Evolutionary conservation across 2,797 vertebrate genomes (phyloP).

Genomic region (Euphonia xanthogaster): DNA sequence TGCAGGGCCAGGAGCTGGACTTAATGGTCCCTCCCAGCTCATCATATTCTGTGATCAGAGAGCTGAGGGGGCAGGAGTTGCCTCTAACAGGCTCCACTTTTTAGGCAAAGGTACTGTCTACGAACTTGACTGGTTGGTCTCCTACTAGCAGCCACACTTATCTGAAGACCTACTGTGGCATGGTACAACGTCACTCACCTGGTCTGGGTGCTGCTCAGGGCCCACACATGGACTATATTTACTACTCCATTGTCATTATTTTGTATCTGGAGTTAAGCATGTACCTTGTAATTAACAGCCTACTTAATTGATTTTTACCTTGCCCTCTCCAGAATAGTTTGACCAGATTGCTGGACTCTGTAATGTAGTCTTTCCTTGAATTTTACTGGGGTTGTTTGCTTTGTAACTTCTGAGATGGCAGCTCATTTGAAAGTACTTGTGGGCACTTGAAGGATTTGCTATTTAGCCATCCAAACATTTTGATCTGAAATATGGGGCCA

Average conservation of each 20-base stretch:
- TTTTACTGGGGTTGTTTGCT: background rate
- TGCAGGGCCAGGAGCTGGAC: background rate
- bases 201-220: background rate
- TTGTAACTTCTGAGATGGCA: background rate
- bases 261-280: background rate
- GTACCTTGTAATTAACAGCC: background rate
- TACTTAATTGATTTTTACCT: background rate
- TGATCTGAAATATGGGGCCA: background rate
- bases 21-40: background rate
- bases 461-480: background rate
- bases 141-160: background rate
- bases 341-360: background rate
- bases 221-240: background rate
- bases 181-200: background rate
- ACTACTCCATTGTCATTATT: background rate
- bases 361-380: background rate
- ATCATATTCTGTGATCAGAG: background rate
- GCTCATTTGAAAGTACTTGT: background rate
- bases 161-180: background rate
- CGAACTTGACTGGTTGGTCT: background rate
- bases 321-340: background rate
- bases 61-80: rapidly evolving
- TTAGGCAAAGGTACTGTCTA: background rate
- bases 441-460: background rate
- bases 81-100: background rate